A percentile compares a stretch with the other conserved stretches of the same genome.
Evolutionary conservation across 2,797 vertebrate genomes (phyloP).

Genomic region (Macrochelys suwanniensis): DNA sequence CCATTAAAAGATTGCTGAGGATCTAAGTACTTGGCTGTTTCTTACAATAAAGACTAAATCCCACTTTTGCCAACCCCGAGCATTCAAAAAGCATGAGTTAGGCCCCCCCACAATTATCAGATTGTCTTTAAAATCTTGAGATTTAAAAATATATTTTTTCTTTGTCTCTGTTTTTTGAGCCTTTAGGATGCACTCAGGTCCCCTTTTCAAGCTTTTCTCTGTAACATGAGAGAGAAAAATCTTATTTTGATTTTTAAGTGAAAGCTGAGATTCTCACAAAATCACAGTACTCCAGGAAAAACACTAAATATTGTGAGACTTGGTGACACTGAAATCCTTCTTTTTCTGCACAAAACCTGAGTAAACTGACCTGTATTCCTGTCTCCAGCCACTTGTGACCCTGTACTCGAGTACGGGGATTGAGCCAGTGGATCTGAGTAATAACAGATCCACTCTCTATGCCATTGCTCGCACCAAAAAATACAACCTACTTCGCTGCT

Average conservation of each 20-base stretch:
- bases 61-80: neutral
- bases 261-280: neutral
- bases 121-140: neutral
- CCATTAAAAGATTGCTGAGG: neutral
- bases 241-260: neutral
- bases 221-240: neutral
- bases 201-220: neutral
- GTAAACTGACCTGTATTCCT: slow-evolving; percentile 49
- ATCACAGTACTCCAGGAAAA: neutral
- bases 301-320: slow-evolving; percentile 26
- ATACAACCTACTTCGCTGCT: slow-evolving; percentile 31
- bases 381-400: slow-evolving; percentile 55
- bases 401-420: slow-evolving; percentile 16
- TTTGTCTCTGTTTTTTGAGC: neutral
- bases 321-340: neutral
- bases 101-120: neutral
- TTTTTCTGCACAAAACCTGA: slow-evolving; percentile 18
- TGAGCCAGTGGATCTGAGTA: slow-evolving; percentile 62
- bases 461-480: slow-evolving; percentile 45
- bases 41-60: neutral
- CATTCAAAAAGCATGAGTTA: neutral
- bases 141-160: slow-evolving; percentile 5
- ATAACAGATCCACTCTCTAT: slow-evolving; percentile 60
- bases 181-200: neutral
- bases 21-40: neutral